These are phyloP conservation scores for Martes martes DNA, from an alignment of 2,113 vertebrate species.

Conservation along the genomic window DNA sequence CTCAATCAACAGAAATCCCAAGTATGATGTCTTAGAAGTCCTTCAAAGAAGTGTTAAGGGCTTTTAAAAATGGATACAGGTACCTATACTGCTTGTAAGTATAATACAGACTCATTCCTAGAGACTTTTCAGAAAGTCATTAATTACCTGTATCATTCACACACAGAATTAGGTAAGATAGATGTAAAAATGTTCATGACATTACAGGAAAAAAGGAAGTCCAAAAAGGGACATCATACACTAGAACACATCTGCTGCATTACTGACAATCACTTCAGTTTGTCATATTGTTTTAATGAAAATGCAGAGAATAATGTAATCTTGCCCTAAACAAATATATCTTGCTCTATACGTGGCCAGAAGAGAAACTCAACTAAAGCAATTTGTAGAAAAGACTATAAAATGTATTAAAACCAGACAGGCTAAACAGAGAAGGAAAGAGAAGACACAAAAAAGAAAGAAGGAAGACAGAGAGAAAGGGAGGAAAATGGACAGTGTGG, in stretches of 20 bases:
- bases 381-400: neutral
- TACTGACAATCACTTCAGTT: neutral
- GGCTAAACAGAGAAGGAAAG: neutral
- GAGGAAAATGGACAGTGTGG: too few species aligned
- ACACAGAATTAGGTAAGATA: constrained; percentile 6
- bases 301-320: constrained; percentile 13
- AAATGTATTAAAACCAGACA: neutral
- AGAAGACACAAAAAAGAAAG: neutral
- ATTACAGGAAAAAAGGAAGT: neutral
- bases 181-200: neutral
- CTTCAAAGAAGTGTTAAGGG: constrained; percentile 15
- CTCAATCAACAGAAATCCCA: constrained; percentile 30
- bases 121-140: neutral
- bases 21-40: constrained; percentile 15
- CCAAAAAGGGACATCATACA: neutral
- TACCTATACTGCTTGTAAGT: neutral
- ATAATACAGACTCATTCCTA: neutral
- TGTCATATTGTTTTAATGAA: neutral
- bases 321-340: neutral
- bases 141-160: neutral
- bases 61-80: neutral
- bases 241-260: neutral
- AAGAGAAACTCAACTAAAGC: constrained; percentile 12
- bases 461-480: neutral
- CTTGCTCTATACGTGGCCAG: neutral